phyloP scores from a whole-genome alignment of 2,888 invertebrate genomes.

The Spodoptera littoralis region DNA sequence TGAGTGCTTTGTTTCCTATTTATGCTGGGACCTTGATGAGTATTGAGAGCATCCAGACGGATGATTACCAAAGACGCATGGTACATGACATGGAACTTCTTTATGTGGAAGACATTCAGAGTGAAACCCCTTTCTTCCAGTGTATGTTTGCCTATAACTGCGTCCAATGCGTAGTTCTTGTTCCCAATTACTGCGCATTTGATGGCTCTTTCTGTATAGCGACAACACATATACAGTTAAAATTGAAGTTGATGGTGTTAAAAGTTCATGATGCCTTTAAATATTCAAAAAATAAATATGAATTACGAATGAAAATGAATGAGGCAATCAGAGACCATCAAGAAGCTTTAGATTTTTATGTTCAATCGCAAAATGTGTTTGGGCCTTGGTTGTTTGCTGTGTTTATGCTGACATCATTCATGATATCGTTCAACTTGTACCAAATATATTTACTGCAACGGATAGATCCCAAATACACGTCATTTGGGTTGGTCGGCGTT shows the following conservation, averaged over 20 bases:
- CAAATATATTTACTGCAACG: conserved; percentile 67
- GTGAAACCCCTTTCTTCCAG: conserved; percentile 74
- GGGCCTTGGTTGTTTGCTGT: conserved; percentile 75
- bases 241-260: conserved; percentile 71
- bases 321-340: conserved; percentile 73
- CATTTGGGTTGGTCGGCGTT: conserved; percentile 62
- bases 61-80: conserved; percentile 68
- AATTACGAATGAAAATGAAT: conserved; percentile 64
- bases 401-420: conserved; percentile 68
- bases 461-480: conserved; percentile 70
- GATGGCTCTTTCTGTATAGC: conserved; percentile 80
- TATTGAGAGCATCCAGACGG: conserved; percentile 68
- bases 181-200: conserved; percentile 72
- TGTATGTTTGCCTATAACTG: conserved; percentile 72
- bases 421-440: conserved; percentile 76
- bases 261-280: conserved; percentile 68
- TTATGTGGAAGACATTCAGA: conserved; percentile 72
- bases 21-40: conserved; percentile 69
- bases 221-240: conserved; percentile 73
- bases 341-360: conserved; percentile 68
- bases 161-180: conserved; percentile 64
- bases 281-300: conserved; percentile 55
- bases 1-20: conserved; percentile 72
- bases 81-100: conserved; percentile 76
- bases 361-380: conserved; percentile 70